These are phyloP conservation scores for Pocillopora damicornis DNA, from an alignment of 64 coral and sea anemone genomes.

Conservation along the genomic window DNA sequence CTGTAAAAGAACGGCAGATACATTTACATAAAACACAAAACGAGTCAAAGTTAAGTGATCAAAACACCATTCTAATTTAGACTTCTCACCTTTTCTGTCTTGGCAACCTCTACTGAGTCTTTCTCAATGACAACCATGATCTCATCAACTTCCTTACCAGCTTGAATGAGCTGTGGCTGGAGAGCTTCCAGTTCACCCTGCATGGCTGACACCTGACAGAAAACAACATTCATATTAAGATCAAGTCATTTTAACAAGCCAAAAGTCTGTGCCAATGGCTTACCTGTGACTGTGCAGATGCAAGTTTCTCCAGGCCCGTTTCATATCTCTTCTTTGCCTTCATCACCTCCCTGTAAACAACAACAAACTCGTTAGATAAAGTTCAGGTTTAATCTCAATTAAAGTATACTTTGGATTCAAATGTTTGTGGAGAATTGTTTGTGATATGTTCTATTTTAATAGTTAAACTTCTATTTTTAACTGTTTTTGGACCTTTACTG, in stretches of 20 bases:
- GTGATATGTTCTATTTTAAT: too few relatives aligned
- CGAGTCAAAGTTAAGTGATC: not conserved
- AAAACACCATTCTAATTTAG: too few relatives aligned
- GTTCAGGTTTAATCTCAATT: too few relatives aligned
- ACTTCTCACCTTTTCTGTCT: constrained; percentile 87
- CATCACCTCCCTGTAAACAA: constrained; percentile 74
- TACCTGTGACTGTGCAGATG: constrained; percentile 91
- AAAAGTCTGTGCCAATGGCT: not conserved
- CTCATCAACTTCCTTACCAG: constrained; percentile 93
- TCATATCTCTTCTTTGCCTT: constrained; percentile 97
- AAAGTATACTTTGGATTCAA: not conserved
- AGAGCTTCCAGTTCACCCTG: constrained; percentile 89
- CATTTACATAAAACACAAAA: not conserved
- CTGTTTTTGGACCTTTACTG: too few relatives aligned
- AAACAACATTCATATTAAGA: not conserved
- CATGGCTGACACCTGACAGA: constrained; percentile 79
- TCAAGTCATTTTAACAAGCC: not conserved
- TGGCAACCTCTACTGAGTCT: constrained; percentile 95
- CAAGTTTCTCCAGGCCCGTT: constrained; percentile 86
- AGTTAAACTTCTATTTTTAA: too few relatives aligned
- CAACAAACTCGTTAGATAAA: not conserved
- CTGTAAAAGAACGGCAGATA: not conserved
- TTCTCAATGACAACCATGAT: constrained; percentile 99
- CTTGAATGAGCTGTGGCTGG: constrained; percentile 91
- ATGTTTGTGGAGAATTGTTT: not conserved